Conservation (phyloP, 2,113 vertebrate species). For the Electrona antarctica region DNA sequence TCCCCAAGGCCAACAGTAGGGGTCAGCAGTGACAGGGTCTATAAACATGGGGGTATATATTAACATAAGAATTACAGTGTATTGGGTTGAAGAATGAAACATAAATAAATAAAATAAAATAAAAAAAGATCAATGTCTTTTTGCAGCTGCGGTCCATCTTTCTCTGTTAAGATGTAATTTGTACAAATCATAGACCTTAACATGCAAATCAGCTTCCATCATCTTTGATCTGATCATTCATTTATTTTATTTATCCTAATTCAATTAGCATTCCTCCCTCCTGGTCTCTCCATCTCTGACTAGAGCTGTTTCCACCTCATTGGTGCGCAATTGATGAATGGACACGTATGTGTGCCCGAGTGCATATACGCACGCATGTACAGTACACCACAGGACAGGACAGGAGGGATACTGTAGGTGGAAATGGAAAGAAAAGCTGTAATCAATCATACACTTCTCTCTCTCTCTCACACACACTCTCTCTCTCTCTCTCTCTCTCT, state of each 20-base stretch:
- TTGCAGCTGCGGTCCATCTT: too few species aligned
- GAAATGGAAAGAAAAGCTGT: background rate
- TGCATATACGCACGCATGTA: too few species aligned
- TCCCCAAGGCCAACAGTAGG: too few species aligned
- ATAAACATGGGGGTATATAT: too few species aligned
- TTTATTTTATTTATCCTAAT: background rate
- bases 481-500: background rate
- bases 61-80: too few species aligned
- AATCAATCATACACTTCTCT: constrained; percentile 28
- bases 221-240: background rate
- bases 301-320: constrained; percentile 20
- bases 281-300: constrained; percentile 14
- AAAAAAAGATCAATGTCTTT: too few species aligned
- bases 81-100: too few species aligned
- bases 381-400: background rate
- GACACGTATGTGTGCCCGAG: background rate
- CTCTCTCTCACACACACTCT: background rate
- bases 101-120: too few species aligned
- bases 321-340: constrained; percentile 34
- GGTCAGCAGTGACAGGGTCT: too few species aligned
- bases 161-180: too few species aligned
- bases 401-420: background rate
- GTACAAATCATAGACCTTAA: too few species aligned
- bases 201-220: constrained; percentile 2
- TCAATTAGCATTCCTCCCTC: background rate